Evolutionary conservation across 1,140 invertebrate genomes (phyloP).

Genomic region (Drosophila littoralis): DNA sequence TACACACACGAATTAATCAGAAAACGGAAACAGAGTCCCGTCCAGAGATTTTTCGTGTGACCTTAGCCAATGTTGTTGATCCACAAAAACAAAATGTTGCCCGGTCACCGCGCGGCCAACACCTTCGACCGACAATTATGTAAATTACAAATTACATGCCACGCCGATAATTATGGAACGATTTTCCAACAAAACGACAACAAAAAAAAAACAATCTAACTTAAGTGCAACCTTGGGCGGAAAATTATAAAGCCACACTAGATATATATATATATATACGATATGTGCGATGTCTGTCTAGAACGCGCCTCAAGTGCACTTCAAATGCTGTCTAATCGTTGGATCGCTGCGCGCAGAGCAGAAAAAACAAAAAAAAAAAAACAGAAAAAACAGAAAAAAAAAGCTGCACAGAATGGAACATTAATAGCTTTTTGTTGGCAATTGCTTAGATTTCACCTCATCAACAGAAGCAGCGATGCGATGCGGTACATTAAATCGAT

Average conservation of each 20-base stretch:
- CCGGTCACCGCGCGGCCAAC: slow-evolving; percentile 24
- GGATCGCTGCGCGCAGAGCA: neutral
- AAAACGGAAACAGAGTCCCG: slow-evolving; percentile 59
- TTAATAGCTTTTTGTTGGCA: slow-evolving; percentile 48
- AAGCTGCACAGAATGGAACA: slow-evolving; percentile 12
- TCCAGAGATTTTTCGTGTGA: slow-evolving; percentile 28
- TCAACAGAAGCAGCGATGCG: slow-evolving; percentile 76
- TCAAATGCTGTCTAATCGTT: slow-evolving; percentile 45
- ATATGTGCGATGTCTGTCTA: slow-evolving; percentile 11
- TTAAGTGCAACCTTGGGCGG: slow-evolving; percentile 63
- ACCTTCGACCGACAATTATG: slow-evolving; percentile 62
- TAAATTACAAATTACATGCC: slow-evolving; percentile 80
- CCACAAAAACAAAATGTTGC: slow-evolving; percentile 31
- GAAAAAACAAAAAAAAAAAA: neutral
- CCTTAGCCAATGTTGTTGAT: slow-evolving; percentile 73
- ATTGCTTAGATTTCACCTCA: slow-evolving; percentile 74
- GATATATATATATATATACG: neutral
- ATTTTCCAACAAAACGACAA: slow-evolving; percentile 63
- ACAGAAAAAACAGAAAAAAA: neutral
- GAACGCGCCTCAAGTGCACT: slow-evolving; percentile 63
- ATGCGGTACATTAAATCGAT: slow-evolving; percentile 76
- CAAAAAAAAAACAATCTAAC: slow-evolving; percentile 60
- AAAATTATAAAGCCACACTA: slow-evolving; percentile 29
- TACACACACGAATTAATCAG: slow-evolving; percentile 24
- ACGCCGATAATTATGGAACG: slow-evolving; percentile 74